Conservation (phyloP, 2,888 invertebrate species). For the Drosophila atripex region DNA sequence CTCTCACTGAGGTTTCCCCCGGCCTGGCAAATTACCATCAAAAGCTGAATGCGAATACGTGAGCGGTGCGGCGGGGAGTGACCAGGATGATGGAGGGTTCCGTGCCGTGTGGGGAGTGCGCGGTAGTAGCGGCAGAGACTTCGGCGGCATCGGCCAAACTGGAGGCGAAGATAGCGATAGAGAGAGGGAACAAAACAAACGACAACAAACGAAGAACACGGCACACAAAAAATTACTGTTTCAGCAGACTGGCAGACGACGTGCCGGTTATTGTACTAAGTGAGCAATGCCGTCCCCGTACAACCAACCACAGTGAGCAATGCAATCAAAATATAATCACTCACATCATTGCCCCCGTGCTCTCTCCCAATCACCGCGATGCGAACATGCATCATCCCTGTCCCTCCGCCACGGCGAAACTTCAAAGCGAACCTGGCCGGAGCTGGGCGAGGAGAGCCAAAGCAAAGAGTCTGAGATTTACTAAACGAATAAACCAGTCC, state of each 20-base stretch:
- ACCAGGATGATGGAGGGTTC: neutral
- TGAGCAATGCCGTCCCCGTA: slow-evolving; percentile 65
- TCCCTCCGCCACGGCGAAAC: slow-evolving; percentile 77
- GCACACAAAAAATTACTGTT: slow-evolving; percentile 72
- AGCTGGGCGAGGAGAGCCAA: slow-evolving; percentile 60
- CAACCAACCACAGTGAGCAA: slow-evolving; percentile 80
- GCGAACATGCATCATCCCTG: slow-evolving; percentile 68
- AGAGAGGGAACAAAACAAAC: slow-evolving; percentile 79
- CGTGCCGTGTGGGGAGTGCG: slow-evolving; percentile 7
- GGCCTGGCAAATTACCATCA: slow-evolving; percentile 73
- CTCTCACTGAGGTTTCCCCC: slow-evolving; percentile 68
- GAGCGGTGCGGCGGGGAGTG: slow-evolving; percentile 1
- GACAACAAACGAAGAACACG: slow-evolving; percentile 58
- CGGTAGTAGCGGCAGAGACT: slow-evolving; percentile 36
- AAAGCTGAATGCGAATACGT: slow-evolving; percentile 71
- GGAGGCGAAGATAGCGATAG: slow-evolving; percentile 73
- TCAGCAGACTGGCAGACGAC: slow-evolving; percentile 79
- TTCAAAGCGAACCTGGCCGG: slow-evolving; percentile 54
- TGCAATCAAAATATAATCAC: slow-evolving; percentile 79
- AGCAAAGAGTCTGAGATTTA: slow-evolving; percentile 77
- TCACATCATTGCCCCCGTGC: slow-evolving; percentile 81
- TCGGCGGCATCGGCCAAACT: slow-evolving; percentile 48
- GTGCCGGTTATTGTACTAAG: slow-evolving; percentile 67
- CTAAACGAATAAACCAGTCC: slow-evolving; percentile 77
- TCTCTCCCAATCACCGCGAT: slow-evolving; percentile 75